Conservation (phyloP, 2,888 invertebrate genomes). For the Barypeithes pellucidus region DNA sequence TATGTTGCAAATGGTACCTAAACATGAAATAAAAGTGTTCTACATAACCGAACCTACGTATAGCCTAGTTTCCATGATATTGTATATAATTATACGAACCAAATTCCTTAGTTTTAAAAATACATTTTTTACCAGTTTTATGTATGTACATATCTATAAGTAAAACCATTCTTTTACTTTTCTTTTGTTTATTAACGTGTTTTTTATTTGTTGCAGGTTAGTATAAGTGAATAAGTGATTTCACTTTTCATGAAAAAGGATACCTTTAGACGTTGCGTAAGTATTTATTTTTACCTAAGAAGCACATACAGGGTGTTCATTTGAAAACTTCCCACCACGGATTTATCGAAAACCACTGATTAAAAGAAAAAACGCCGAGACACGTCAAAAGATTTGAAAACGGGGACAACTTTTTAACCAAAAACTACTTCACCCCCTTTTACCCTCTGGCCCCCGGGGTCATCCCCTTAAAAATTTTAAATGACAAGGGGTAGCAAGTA, state of each 20-base stretch:
- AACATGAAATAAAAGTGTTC: slow-evolving; percentile 39
- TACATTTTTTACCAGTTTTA: not conserved
- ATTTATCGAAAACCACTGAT: too few relatives aligned
- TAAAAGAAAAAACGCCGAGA: too few relatives aligned
- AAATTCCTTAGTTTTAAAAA: slow-evolving; percentile 22
- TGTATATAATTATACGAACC: slow-evolving; percentile 3
- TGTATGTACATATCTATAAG: slow-evolving; percentile 12
- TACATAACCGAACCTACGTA: slow-evolving; percentile 21
- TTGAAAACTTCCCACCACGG: too few relatives aligned
- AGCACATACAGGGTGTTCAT: not conserved
- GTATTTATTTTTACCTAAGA: not conserved
- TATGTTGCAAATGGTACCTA: slow-evolving; percentile 3
- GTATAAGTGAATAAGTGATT: slow-evolving; percentile 22
- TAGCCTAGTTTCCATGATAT: slow-evolving; percentile 40
- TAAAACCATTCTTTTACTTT: slow-evolving; percentile 11
- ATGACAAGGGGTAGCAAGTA: too few relatives aligned
- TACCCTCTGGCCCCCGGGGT: too few relatives aligned
- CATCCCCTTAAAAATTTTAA: too few relatives aligned
- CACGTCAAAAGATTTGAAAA: too few relatives aligned
- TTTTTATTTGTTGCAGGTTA: slow-evolving; percentile 25
- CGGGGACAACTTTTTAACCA: too few relatives aligned
- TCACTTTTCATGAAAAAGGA: slow-evolving; percentile 23
- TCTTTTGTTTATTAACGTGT: slow-evolving; percentile 6
- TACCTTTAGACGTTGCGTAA: not conserved
- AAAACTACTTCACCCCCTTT: too few relatives aligned